phyloP scores from a whole-genome alignment of 2,113 vertebrate genomes.

The Eublepharis macularius region DNA sequence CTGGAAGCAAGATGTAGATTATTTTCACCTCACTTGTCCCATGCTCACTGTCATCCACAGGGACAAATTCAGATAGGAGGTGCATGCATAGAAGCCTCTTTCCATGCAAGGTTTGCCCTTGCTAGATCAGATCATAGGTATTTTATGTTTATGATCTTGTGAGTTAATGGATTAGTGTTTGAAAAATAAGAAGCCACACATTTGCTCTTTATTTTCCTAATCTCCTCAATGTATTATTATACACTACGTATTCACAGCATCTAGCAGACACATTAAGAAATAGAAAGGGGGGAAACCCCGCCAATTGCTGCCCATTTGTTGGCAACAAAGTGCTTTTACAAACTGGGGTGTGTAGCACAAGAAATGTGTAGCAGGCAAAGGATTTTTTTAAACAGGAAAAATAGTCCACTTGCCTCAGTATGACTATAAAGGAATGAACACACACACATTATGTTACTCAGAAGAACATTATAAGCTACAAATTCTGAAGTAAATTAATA shows the following conservation, averaged over 20 bases:
- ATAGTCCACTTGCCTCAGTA: conserved; percentile 20
- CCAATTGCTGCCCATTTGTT: conserved; percentile 56
- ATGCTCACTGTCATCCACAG: not conserved
- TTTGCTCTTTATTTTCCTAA: conserved; percentile 65
- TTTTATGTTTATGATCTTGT: not conserved
- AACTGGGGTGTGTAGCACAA: conserved; percentile 53
- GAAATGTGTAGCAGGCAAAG: conserved; percentile 42
- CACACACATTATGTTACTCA: not conserved
- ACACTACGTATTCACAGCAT: conserved; percentile 47
- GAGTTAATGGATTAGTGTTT: not conserved
- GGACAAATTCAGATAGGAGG: not conserved
- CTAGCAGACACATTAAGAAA: conserved; percentile 52
- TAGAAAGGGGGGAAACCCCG: conserved; percentile 37
- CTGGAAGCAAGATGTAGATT: not conserved
- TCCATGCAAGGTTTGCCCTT: not conserved
- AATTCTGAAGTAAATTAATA: conserved; percentile 47
- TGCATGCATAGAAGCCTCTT: not conserved
- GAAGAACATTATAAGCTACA: conserved; percentile 17
- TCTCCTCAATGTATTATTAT: conserved; percentile 60
- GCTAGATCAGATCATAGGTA: not conserved
- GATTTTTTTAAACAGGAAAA: conserved; percentile 42
- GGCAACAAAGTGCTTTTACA: conserved; percentile 48
- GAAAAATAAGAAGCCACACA: conserved; percentile 49
- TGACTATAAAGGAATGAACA: conserved; percentile 31
- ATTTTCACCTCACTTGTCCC: not conserved